Conservation (phyloP, 2,888 invertebrate species). For the Morpho helenor region DNA sequence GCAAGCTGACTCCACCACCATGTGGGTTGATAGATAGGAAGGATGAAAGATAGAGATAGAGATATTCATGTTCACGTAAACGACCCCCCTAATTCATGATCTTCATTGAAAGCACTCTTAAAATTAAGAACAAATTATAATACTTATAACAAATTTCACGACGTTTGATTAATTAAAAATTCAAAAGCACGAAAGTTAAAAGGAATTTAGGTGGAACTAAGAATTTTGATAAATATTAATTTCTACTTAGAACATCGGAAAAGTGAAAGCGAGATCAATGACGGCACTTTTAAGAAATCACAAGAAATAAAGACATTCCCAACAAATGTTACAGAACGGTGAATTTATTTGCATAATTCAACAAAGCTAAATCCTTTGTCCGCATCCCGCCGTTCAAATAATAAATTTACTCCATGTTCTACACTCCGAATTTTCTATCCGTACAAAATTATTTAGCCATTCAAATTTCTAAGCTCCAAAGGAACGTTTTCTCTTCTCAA, state of each 20-base stretch:
- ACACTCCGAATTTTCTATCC: conserved; percentile 64
- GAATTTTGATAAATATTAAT: conserved; percentile 37
- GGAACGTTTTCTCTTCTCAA: conserved; percentile 16
- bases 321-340: conserved; percentile 78
- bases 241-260: conserved; percentile 52
- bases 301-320: conserved; percentile 74
- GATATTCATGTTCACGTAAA: too few species aligned
- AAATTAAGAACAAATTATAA: too few species aligned
- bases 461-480: conserved; percentile 40
- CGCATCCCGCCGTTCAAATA: conserved; percentile 67
- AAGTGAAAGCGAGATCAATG: conserved; percentile 64
- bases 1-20: too few species aligned
- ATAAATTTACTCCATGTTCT: conserved; percentile 74
- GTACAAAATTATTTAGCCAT: conserved; percentile 70
- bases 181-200: not conserved
- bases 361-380: conserved; percentile 76
- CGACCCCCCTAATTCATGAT: too few species aligned
- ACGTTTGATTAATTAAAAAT: not conserved
- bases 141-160: not conserved
- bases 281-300: conserved; percentile 69
- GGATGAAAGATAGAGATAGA: too few species aligned
- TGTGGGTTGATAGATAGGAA: too few species aligned
- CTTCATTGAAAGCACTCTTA: too few species aligned
- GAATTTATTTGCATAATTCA: conserved; percentile 79
- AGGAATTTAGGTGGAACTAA: conserved; percentile 40